A percentile compares a stretch with the other conserved stretches of the same genome.
phyloP scores from a whole-genome alignment of 2,888 invertebrate genomes.

The Agrotis segetum region DNA sequence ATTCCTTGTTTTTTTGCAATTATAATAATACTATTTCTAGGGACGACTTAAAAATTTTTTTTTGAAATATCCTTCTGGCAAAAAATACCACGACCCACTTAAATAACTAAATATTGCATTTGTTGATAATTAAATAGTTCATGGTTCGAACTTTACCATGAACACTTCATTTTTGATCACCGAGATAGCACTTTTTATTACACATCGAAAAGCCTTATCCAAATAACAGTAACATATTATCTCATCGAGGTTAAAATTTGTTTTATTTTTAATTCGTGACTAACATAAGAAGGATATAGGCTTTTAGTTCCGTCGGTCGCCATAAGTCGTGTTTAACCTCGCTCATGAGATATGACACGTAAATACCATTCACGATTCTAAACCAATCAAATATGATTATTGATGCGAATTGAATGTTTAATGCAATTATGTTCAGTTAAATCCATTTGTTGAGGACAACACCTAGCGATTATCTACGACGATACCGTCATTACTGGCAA shows the following conservation, averaged over 20 bases:
- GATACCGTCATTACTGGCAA: slow-evolving; percentile 56
- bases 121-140: not conserved
- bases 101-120: not conserved
- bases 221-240: slow-evolving; percentile 51
- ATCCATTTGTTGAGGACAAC: slow-evolving; percentile 67
- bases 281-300: slow-evolving; percentile 56
- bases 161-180: slow-evolving; percentile 51
- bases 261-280: slow-evolving; percentile 67
- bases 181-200: slow-evolving; percentile 51
- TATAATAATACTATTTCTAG: not conserved
- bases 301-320: slow-evolving; percentile 64
- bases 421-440: slow-evolving; percentile 69
- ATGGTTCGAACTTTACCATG: slow-evolving; percentile 37
- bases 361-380: slow-evolving; percentile 70
- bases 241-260: slow-evolving; percentile 67
- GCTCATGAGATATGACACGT: slow-evolving; percentile 69
- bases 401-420: slow-evolving; percentile 64
- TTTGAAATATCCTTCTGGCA: not conserved
- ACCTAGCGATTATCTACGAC: slow-evolving; percentile 51
- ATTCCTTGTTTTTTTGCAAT: too few relatives aligned
- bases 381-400: slow-evolving; percentile 68
- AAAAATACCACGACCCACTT: not conserved
- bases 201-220: slow-evolving; percentile 35
- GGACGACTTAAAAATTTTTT: not conserved
- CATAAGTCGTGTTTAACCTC: slow-evolving; percentile 74